Percentiles rank a stretch among this genome's conserved stretches.
These are phyloP conservation scores for Chloropsis cyanopogon DNA, from an alignment of 2,113 vertebrate genomes.

Conservation along the genomic window DNA sequence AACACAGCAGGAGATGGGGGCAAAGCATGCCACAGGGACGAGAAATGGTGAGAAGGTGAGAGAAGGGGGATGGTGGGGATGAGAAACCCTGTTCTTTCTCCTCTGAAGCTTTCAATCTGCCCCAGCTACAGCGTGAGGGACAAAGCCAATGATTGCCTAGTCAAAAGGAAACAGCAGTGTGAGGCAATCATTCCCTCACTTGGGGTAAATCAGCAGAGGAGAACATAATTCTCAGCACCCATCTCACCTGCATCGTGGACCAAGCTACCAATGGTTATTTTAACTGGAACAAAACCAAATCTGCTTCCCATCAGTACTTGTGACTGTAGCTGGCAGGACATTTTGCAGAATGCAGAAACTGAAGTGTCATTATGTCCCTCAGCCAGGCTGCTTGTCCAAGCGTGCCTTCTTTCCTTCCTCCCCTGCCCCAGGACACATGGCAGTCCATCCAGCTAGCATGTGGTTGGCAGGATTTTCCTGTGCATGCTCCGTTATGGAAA, in stretches of 20 bases:
- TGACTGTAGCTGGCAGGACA: conserved; percentile 6
- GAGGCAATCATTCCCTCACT: not conserved
- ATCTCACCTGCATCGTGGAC: not conserved
- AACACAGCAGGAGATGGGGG: not conserved
- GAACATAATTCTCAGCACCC: not conserved
- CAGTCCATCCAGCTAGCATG: not conserved
- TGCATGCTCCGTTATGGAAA: not conserved
- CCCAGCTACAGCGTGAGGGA: not conserved
- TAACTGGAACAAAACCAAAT: not conserved
- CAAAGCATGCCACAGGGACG: not conserved
- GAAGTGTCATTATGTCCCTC: not conserved
- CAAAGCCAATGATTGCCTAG: not conserved
- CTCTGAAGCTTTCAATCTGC: not conserved
- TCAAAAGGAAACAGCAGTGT: not conserved
- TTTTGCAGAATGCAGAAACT: not conserved
- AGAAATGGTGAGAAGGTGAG: not conserved
- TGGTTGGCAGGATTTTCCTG: not conserved
- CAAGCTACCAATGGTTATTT: not conserved
- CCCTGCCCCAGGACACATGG: conserved; percentile 34
- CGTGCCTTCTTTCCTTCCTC: conserved; percentile 17
- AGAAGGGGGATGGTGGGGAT: not conserved
- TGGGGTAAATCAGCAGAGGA: not conserved
- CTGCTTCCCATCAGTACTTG: not conserved
- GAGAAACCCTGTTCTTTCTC: not conserved
- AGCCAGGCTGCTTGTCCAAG: conserved; percentile 23